These are phyloP conservation scores for Perca flavescens DNA, from an alignment of 2,113 vertebrate species.

Conservation along the genomic window DNA sequence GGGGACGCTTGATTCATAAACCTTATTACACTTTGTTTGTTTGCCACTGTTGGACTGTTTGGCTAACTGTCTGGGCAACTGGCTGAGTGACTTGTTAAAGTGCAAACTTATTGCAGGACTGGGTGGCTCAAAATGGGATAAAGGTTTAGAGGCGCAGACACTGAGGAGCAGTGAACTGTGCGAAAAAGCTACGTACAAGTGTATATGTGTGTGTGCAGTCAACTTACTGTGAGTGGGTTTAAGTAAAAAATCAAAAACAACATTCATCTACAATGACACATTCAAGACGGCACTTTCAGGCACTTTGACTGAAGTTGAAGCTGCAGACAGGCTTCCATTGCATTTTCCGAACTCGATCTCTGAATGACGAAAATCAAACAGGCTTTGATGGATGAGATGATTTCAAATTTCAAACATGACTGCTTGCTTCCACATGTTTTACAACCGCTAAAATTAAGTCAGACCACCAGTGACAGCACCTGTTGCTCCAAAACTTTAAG, in stretches of 20 bases:
- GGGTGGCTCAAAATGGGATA: constrained; percentile 60
- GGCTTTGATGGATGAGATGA: constrained; percentile 45
- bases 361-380: constrained; percentile 37
- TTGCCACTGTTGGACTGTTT: constrained; percentile 76
- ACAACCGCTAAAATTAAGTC: constrained; percentile 39
- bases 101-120: constrained; percentile 60
- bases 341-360: constrained; percentile 34
- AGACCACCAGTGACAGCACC: constrained; percentile 51
- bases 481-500: constrained; percentile 54
- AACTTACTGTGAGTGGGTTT: constrained; percentile 1
- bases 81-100: constrained; percentile 59
- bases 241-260: constrained; percentile 4
- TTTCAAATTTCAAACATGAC: constrained; percentile 62
- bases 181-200: neutral
- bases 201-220: neutral
- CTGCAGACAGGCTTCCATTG: constrained; percentile 13
- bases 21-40: constrained; percentile 63
- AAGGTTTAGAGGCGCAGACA: constrained; percentile 43
- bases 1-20: constrained; percentile 75
- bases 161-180: constrained; percentile 31
- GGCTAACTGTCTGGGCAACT: constrained; percentile 57
- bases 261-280: constrained; percentile 7
- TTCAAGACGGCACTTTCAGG: neutral
- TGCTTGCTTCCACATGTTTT: constrained; percentile 59
- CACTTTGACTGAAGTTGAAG: neutral